Conservation (phyloP, 2,113 vertebrate species). For the Leucoraja erinaceus region DNA sequence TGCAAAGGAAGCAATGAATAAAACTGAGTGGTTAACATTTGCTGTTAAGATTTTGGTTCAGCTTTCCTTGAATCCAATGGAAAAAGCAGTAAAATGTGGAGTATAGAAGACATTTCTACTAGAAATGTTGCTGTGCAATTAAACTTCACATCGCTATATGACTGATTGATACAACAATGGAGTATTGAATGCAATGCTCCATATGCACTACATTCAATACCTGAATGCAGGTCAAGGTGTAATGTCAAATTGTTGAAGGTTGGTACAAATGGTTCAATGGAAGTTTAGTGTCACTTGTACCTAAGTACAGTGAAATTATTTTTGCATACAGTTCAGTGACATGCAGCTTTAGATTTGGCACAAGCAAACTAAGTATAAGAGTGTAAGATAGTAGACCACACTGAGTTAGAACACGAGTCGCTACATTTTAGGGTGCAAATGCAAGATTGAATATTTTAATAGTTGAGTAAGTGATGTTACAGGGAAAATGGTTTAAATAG, state of each 20-base stretch:
- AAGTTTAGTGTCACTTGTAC: no score
- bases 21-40: no score
- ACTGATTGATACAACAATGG: background rate
- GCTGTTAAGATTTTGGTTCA: background rate
- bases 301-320: no score
- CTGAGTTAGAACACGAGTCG: no score
- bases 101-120: background rate
- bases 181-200: background rate
- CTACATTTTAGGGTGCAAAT: background rate
- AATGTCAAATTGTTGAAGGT: background rate
- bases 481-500: background rate
- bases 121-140: background rate
- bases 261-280: background rate
- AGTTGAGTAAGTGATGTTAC: background rate
- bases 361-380: no score
- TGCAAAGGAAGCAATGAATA: no score
- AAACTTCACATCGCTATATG: background rate
- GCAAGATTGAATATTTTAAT: background rate
- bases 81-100: background rate
- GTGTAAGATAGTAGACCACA: no score
- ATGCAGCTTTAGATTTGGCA: no score
- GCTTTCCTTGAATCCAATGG: background rate
- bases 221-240: background rate
- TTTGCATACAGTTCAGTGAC: no score
- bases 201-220: no score